Conservation (phyloP, 1,140 invertebrate genomes). For the Belonocnema kinseyi region DNA sequence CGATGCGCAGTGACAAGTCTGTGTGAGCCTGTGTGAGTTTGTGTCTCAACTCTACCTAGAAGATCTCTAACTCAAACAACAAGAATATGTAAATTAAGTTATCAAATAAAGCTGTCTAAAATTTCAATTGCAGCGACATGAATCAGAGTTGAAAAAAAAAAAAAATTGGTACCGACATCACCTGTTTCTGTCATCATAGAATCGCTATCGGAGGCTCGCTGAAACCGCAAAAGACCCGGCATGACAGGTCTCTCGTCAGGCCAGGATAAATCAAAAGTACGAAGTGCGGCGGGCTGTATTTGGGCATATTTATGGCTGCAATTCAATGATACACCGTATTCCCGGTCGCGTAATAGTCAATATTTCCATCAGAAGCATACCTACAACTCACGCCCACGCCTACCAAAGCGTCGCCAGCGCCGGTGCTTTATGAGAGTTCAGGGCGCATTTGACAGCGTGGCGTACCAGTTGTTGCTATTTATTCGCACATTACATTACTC, state of each 20-base stretch:
- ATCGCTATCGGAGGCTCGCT: constrained; percentile 18
- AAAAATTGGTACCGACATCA: not conserved
- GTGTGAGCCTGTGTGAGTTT: no score
- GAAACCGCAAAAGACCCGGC: constrained; percentile 47
- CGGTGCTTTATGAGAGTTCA: constrained; percentile 73
- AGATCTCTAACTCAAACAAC: no score
- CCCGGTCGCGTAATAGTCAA: constrained; percentile 76
- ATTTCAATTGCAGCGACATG: not conserved
- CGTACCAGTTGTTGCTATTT: constrained; percentile 75
- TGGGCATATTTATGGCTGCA: constrained; percentile 74
- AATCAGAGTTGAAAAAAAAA: not conserved
- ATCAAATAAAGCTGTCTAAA: no score
- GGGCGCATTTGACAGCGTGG: constrained; percentile 71
- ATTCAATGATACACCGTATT: constrained; percentile 75
- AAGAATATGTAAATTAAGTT: no score
- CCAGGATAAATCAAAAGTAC: constrained; percentile 75
- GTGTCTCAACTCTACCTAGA: no score
- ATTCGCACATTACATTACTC: constrained; percentile 75
- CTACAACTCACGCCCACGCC: constrained; percentile 74
- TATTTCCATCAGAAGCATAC: constrained; percentile 77
- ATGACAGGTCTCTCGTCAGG: constrained; percentile 59
- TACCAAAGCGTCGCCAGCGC: constrained; percentile 60
- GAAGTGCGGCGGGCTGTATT: constrained; percentile 69
- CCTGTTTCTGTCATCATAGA: constrained; percentile 13
- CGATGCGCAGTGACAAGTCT: no score